Evolutionary conservation across 1,140 invertebrate genomes (phyloP).

Genomic region (Apocrypta bakeri): DNA sequence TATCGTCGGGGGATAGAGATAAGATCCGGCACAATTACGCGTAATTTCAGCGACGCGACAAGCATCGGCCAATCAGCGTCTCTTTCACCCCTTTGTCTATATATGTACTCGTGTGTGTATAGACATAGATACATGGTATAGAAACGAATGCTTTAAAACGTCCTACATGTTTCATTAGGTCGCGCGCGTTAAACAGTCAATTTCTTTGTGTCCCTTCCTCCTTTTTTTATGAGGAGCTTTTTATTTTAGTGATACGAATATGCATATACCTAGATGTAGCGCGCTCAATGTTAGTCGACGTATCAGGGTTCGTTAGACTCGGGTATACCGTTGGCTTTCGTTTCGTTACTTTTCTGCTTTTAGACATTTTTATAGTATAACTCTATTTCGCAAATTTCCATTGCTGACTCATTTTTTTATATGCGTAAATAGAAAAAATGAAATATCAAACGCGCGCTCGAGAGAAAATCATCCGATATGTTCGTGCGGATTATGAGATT

Average conservation of each 20-base stretch:
- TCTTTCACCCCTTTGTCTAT: not conserved
- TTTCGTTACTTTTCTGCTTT: not conserved
- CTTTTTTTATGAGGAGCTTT: not conserved
- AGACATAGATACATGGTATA: not conserved
- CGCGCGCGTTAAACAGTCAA: slow-evolving; percentile 29
- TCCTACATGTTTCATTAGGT: slow-evolving; percentile 50
- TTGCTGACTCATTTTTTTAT: no score
- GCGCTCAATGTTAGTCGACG: not conserved
- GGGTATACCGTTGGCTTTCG: not conserved
- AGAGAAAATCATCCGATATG: no score
- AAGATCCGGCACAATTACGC: slow-evolving; percentile 67
- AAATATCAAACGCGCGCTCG: no score
- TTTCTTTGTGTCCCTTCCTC: not conserved
- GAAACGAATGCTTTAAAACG: slow-evolving; percentile 1
- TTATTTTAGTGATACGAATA: not conserved
- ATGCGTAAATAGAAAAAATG: no score
- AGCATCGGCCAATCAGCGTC: slow-evolving; percentile 14
- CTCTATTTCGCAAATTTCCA: no score
- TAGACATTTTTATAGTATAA: not conserved
- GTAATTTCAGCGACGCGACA: slow-evolving; percentile 65
- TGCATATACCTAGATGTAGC: not conserved
- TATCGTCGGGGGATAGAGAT: slow-evolving; percentile 60
- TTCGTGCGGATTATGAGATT: no score
- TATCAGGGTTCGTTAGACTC: not conserved
- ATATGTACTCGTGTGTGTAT: not conserved